Evolutionary conservation across 2,797 vertebrate species (phyloP), one percentile per base, ranked within the genome.

Genomic region (Benthosema pterotum): DNA sequence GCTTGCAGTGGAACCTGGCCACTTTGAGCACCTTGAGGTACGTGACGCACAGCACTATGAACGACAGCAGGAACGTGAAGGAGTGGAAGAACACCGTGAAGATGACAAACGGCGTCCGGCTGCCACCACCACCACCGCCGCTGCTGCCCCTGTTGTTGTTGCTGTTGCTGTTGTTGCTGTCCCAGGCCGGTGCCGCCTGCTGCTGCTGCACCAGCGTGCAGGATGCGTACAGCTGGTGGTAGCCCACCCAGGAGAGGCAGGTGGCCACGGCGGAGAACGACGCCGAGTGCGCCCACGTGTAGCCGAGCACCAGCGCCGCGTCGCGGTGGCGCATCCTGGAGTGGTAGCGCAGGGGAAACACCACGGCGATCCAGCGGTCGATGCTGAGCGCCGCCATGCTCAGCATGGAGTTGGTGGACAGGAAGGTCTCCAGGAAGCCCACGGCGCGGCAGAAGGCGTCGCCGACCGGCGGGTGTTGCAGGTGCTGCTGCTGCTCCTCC

Each of bases 301-400:
- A 98, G 60, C 93, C 94, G 13, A 99, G 93, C 28, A 95, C 95
- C 42, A 96, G 88, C 5, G 95, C 93, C 0, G 97, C 97, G 68
- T 98, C 97, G 11, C 89, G 91, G 80, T 95, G 96, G 74, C 97
- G 93, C 96, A 99, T 96, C 70, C 94, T 95, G 84, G 96, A 97
- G 78, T 96, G 96, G 58, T 99, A 99, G 82, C 96, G 96, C 54
- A 99, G 87, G 7, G 97, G 97, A 75, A 98, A 99, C 57, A 98
- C 97, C 85, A 99, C 97, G 1, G 97, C 97, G 51, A 98, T 93
- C 97, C 97, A 99, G 82, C 97, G 91, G 92, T 99, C 97, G 45
- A 98, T 95, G 92, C 97, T 98, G 78, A 99, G 79, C 15, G 97
- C 97, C 6, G 97, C 97, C 97, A 98, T 97, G 88, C 96, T 98